Conservation (phyloP, 2,888 invertebrate genomes). For the Caenorhabditis angaria region DNA sequence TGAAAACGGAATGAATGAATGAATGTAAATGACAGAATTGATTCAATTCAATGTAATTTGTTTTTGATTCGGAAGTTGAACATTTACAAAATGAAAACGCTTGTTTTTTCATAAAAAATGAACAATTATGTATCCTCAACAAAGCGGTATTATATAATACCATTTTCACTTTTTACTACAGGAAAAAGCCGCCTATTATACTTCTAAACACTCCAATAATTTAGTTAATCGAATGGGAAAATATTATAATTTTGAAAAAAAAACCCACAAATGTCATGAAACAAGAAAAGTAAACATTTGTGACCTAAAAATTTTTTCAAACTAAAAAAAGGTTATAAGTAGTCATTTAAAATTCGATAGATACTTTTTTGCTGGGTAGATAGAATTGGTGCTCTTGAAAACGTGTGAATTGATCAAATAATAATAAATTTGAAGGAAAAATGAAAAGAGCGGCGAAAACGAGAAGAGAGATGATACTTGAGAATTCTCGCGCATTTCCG, state of each 20-base stretch:
- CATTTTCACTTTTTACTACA: neutral
- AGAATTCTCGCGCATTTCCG: slow-evolving; percentile 4
- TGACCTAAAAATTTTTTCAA: slow-evolving; percentile 4
- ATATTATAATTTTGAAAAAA: no score
- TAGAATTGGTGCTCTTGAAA: neutral
- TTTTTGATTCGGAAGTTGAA: neutral
- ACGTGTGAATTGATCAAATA: slow-evolving; percentile 4
- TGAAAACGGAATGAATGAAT: slow-evolving; percentile 1
- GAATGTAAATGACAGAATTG: slow-evolving; percentile 1
- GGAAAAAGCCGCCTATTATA: no score
- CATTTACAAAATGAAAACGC: neutral
- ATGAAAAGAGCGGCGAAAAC: neutral
- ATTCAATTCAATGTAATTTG: neutral
- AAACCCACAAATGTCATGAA: no score
- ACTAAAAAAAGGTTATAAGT: neutral
- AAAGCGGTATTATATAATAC: neutral
- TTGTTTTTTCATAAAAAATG: neutral
- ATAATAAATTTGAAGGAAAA: neutral
- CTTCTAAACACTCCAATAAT: no score
- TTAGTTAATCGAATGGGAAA: no score
- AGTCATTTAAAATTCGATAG: neutral
- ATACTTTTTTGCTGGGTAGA: neutral
- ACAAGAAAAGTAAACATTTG: neutral
- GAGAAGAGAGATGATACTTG: neutral
- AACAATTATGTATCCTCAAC: neutral